These are phyloP conservation scores for Phenganax marumi DNA, from an alignment of 92 coral and sea anemone species.

Conservation along the genomic window DNA sequence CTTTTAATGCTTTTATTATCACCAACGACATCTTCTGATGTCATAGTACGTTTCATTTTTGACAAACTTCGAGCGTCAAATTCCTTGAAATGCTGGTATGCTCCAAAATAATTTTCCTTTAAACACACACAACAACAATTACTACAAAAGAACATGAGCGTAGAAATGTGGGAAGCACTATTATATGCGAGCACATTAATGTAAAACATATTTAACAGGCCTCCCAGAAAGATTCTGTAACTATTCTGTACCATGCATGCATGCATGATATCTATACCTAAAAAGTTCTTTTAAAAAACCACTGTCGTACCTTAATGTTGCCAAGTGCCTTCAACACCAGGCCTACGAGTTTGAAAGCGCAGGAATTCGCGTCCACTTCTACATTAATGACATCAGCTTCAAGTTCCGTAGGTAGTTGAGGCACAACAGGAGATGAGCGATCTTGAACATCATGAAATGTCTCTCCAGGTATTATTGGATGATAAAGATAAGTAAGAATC, in stretches of 20 bases:
- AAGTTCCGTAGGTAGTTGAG: conserved; percentile 71
- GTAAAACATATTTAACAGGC: too few species aligned
- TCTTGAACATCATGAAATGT: conserved; percentile 49
- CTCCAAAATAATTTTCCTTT: conserved; percentile 96
- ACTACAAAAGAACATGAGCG: background rate
- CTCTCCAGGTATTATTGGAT: conserved; percentile 78
- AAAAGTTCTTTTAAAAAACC: too few species aligned
- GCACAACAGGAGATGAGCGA: conserved; percentile 67
- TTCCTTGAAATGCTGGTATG: conserved; percentile 79
- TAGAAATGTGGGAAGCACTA: background rate
- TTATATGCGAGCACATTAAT: background rate
- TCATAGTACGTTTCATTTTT: conserved; percentile 44
- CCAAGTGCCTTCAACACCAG: conserved; percentile 73
- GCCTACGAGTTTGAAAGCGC: conserved; percentile 85
- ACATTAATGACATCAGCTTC: conserved; percentile 94
- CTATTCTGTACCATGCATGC: too few species aligned
- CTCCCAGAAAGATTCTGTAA: too few species aligned
- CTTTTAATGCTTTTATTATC: conserved; percentile 12
- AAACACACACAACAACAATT: background rate
- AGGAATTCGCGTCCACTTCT: conserved; percentile 95
- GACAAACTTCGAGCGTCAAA: conserved; percentile 63
- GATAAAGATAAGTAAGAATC: conserved; percentile 82
- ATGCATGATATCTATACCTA: too few species aligned
- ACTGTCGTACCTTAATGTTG: conserved; percentile 71
- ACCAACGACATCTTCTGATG: conserved; percentile 35